phyloP scores from a whole-genome alignment of 2,113 vertebrate genomes.

The Gymnocephalus cernua region DNA sequence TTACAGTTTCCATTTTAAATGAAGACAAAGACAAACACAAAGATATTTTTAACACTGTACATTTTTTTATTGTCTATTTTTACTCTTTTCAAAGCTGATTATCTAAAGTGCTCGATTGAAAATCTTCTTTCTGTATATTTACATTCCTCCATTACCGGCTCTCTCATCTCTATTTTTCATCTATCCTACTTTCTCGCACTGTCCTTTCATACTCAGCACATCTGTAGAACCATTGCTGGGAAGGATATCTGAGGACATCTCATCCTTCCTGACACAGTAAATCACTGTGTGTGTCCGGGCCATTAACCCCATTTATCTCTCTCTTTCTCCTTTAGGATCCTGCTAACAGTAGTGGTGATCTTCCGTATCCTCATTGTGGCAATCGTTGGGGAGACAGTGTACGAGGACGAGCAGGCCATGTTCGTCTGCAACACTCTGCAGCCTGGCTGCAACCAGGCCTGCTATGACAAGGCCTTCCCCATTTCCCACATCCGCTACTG shows the following conservation, averaged over 20 bases:
- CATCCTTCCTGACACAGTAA: background rate
- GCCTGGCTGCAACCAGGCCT: slow-evolving; percentile 92
- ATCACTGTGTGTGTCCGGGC: background rate
- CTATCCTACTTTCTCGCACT: slow-evolving; percentile 2
- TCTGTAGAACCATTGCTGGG: slow-evolving; percentile 1
- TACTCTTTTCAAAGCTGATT: slow-evolving; percentile 2
- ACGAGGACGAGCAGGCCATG: slow-evolving; percentile 94
- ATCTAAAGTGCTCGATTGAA: background rate
- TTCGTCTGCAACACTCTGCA: slow-evolving; percentile 93
- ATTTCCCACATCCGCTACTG: slow-evolving; percentile 95
- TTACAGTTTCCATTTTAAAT: background rate
- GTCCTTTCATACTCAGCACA: background rate
- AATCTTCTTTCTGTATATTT: background rate
- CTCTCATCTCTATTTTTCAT: background rate
- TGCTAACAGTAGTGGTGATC: slow-evolving; percentile 93
- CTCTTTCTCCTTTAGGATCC: slow-evolving; percentile 83
- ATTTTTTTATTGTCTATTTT: background rate
- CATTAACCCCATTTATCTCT: slow-evolving; percentile 36
- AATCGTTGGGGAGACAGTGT: slow-evolving; percentile 92
- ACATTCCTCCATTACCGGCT: background rate
- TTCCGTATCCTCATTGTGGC: slow-evolving; percentile 94
- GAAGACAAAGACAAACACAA: too few species aligned
- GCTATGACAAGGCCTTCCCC: slow-evolving; percentile 92
- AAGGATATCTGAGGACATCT: slow-evolving; percentile 46
- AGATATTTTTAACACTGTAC: background rate